Base-by-base conservation (phyloP, 2,797 vertebrate species). In the Ceryle rudis region DNA sequence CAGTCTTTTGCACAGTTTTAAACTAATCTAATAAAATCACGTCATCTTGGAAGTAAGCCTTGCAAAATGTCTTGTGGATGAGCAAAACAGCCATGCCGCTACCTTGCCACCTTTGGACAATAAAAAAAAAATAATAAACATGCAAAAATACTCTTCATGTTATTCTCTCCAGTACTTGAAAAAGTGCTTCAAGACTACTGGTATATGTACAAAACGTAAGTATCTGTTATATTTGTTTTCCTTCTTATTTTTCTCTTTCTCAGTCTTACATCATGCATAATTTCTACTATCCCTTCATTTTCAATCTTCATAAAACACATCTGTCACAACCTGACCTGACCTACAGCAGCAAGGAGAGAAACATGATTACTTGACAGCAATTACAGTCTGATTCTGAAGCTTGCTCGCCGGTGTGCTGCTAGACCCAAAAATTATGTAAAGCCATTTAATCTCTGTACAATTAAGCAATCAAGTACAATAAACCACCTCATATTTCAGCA, bases 151-250 rank as follows among this genome's bases (percentile, higher is more conserved):
- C 5, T 9, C 13, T 42, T 70, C 23, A 29, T 37, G 5, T 8
- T 64, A 6, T 42, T 75, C 14, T 85, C 6, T 79, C 14, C 44
- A 77, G 14, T 12, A 23, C 41, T 20, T 51, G 9, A 16, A 2
- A 55, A 8, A 54, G 16, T 26, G 4, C 2, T 71, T 75, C 28
- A 39, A 29, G 44, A 20, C 15, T 64, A 49, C 5, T 0, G 0
- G 5, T 37, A 42, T 4, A 4, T 13, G 5, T 19, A 52, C 3
- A 57, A 69, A 73, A 37, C 2, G 3, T 18, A 47, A 35, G 4
- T 62, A 57, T n/a, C 25, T 26, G 5, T 23, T 69, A 25, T 4
- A 21, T 31, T 75, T 69, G 8, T 61, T 60, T 20, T 9, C 7
- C 5, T 69, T 65, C 39, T 39, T 11, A 35, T 71, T 71, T 75